Conservation (phyloP, 1,140 invertebrate genomes). For the Atta texana region DNA sequence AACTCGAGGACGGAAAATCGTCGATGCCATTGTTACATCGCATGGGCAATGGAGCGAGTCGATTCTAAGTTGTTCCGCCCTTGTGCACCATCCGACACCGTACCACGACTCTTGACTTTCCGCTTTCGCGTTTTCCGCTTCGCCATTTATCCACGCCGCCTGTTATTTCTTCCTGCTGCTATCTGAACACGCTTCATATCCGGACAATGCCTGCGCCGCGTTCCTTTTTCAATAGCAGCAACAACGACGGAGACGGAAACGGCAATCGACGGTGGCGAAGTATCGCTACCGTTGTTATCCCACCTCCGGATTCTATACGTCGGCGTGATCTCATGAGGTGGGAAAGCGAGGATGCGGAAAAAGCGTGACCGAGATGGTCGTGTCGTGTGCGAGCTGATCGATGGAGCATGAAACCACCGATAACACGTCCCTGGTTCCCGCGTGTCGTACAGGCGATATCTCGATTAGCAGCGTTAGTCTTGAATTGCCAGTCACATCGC, state of each 20-base stretch:
- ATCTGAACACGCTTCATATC: slow-evolving; percentile 51
- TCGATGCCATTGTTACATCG: slow-evolving; percentile 67
- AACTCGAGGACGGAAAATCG: slow-evolving; percentile 55
- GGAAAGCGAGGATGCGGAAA: not conserved
- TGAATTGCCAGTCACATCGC: slow-evolving; percentile 44
- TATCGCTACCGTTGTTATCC: slow-evolving; percentile 45
- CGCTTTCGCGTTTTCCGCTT: slow-evolving; percentile 56
- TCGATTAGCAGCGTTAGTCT: slow-evolving; percentile 53
- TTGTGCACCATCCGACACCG: slow-evolving; percentile 17
- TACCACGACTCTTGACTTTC: slow-evolving; percentile 11
- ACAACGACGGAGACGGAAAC: not conserved
- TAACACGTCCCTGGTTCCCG: slow-evolving; percentile 28
- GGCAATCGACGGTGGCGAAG: not conserved
- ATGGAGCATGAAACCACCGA: slow-evolving; percentile 62
- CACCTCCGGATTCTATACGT: slow-evolving; percentile 17
- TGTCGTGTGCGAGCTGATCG: slow-evolving; percentile 49
- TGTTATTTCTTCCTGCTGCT: slow-evolving; percentile 68
- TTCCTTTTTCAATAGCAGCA: slow-evolving; percentile 23
- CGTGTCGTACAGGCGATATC: slow-evolving; percentile 55
- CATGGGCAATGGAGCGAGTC: slow-evolving; percentile 64
- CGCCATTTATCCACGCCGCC: slow-evolving; percentile 64
- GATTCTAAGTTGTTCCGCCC: slow-evolving; percentile 51
- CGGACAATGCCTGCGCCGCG: slow-evolving; percentile 58
- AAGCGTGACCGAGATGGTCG: slow-evolving; percentile 33
- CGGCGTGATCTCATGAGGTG: not conserved